phyloP scores from a whole-genome alignment of 2,113 vertebrate species.

The Leptobrachium leishanense region DNA sequence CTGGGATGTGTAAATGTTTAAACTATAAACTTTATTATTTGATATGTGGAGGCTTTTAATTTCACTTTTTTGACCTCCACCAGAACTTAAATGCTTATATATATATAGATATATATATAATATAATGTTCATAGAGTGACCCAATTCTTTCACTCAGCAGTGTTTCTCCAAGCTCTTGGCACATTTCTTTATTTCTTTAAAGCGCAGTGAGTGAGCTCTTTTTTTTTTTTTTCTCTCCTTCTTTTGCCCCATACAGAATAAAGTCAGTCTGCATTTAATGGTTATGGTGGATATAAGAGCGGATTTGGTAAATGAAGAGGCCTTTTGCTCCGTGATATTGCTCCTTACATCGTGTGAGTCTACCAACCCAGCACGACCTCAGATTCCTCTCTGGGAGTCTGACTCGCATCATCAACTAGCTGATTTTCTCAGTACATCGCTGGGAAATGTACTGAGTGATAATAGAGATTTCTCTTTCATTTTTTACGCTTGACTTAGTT shows the following conservation, averaged over 20 bases:
- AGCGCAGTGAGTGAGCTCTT: constrained; percentile 77
- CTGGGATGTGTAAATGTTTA: no score
- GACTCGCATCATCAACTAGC: constrained; percentile 98
- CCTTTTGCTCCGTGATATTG: constrained; percentile 87
- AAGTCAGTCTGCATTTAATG: constrained; percentile 99
- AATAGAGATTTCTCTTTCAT: constrained; percentile 99
- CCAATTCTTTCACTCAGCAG: constrained; percentile 61
- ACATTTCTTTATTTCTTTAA: constrained; percentile 83
- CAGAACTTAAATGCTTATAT: no score
- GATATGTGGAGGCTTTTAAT: no score
- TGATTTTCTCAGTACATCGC: constrained; percentile 95
- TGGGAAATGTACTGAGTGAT: constrained; percentile 97
- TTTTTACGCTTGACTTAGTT: constrained; percentile 99
- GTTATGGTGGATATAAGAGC: constrained; percentile 93
- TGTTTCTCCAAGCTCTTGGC: constrained; percentile 76
- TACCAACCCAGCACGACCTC: constrained; percentile 94
- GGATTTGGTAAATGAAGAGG: constrained; percentile 89
- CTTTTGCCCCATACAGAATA: constrained; percentile 92
- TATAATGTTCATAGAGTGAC: constrained; percentile 3
- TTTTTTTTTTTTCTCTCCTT: constrained; percentile 83
- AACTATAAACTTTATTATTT: no score
- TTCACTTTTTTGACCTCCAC: no score
- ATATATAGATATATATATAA: no score
- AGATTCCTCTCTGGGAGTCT: constrained; percentile 93
- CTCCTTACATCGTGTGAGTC: constrained; percentile 98